Base-by-base conservation (phyloP, 1,140 invertebrate genomes). In the Parapsyche elsis region DNA sequence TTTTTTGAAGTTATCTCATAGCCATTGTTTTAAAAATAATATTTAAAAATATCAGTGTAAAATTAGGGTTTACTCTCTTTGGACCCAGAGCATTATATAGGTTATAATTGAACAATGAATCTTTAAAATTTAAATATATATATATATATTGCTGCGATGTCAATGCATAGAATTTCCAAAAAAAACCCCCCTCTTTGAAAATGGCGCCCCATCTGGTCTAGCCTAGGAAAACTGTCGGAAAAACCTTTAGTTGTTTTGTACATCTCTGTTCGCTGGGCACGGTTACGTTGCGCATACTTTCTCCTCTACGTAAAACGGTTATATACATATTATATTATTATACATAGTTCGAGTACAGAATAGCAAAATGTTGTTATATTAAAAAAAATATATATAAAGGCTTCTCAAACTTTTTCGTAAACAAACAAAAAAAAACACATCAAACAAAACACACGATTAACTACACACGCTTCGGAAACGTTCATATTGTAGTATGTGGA, bases 1-100 rank as follows among this genome's bases (percentile, higher is more conserved):
- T 81, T 83, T 81, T 82, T 83, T 80, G 61, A 83, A 79, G 53
- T 81, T 81, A 81, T 83, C 82, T 83, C 82, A 83, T 83, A 83
- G 82, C 82, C 82, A 83, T 67, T 83, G 81, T 61, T 83, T 80
- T 78, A 80, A 83, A 81, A 77, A 59, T 24, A 30, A 24, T 76
- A 49, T 59, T 49, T 30, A 49, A 57, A 61, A 76, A 81, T 81
- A 83, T 83, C 82, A 83, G 80, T 83, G 82, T 83, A 83, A 80
- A 81, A 83, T 80, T 83, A 81, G 82, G 82, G 82, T 83, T 38
- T 83, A 79, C 78, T 81, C 77, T 80, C 23, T 77, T 77, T 81
- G 82, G 67, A 81, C 82, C 82, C 82, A 76, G 75, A 83, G 57
- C 82, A 83, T 83, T 77, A 81, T 74, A 24, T 83, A 83, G 80